These are phyloP conservation scores for Siniperca knerii DNA, from an alignment of 2,113 vertebrate genomes.

Conservation along the genomic window DNA sequence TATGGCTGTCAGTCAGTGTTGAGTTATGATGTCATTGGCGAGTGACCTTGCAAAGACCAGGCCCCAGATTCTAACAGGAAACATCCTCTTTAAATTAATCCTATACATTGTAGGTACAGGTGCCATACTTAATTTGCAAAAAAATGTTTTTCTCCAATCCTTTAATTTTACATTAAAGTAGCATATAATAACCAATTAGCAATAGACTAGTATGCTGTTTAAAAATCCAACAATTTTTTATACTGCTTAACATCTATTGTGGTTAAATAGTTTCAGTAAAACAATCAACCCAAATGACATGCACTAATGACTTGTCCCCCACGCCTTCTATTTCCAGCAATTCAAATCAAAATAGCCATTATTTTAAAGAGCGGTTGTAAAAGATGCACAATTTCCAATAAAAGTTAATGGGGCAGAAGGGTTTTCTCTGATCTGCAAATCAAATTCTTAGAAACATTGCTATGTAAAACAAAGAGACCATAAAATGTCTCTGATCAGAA, in stretches of 20 bases:
- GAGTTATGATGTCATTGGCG: slow-evolving; percentile 45
- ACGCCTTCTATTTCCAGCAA: slow-evolving; percentile 45
- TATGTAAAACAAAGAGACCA: slow-evolving; percentile 1
- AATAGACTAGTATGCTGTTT: not conserved
- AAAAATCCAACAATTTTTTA: slow-evolving; percentile 2
- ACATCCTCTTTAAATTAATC: not conserved
- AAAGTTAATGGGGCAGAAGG: slow-evolving; percentile 53
- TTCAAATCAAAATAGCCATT: slow-evolving; percentile 54
- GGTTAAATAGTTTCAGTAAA: slow-evolving; percentile 42
- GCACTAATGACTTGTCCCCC: slow-evolving; percentile 38
- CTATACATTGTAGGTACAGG: not conserved
- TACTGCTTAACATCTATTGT: slow-evolving; percentile 19
- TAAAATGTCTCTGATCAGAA: slow-evolving; percentile 20
- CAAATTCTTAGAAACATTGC: slow-evolving; percentile 2
- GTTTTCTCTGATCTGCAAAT: slow-evolving; percentile 41
- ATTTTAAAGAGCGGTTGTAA: slow-evolving; percentile 45
- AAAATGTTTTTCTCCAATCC: not conserved
- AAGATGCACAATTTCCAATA: slow-evolving; percentile 52
- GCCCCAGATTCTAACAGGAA: slow-evolving; percentile 14
- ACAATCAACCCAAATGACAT: slow-evolving; percentile 56
- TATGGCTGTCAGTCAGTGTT: slow-evolving; percentile 36
- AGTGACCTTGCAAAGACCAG: slow-evolving; percentile 29
- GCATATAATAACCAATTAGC: too few relatives aligned
- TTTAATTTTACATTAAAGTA: slow-evolving; percentile 5
- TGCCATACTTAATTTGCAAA: not conserved